Base-by-base conservation (phyloP, 1,140 invertebrate species). In the Pseudomyrmex cubaensis region DNA sequence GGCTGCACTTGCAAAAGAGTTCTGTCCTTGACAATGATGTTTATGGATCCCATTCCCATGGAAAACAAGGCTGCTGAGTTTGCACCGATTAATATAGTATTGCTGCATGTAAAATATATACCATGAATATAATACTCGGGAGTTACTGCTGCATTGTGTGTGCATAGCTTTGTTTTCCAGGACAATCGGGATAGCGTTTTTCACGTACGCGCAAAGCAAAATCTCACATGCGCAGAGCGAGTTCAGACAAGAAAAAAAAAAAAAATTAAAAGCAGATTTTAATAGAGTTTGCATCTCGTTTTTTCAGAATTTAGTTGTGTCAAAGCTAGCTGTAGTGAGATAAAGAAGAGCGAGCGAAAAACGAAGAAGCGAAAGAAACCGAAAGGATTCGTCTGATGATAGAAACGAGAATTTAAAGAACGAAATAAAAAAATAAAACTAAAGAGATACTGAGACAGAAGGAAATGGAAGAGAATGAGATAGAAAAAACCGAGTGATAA, bases 221-320 rank as follows among this genome's bases (percentile, higher is more conserved):
- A 86, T 61, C 63, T 62, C 50, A 86, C 12, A 86, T 54, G 17
- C 85, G 69, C 62, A 78, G 62, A 57, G 61, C 66, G 20, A 86
- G 25, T 63, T 84, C 67, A 84, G 74, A 69, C 35, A 35, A 61
- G 63, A n/a, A 86, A 82, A 84, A 70, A 17, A 74, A 78, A 7
- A 70, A 17, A 74, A 78, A 7, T 35, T 5, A 62, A 67, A 72
- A 78, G 75, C 17, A 52, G 70, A 35, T 35, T 84, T 87, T 74
- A 70, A 87, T 88, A 88, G 35, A 35, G 85, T 86, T 88, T 84
- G 87, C 87, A 83, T 89, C 87, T 89, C 72, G 61, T 89, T 87
- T 86, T 35, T 86, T 57, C 84, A 89, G 72, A 86, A 88, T 86
- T 89, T 89, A 89, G 83, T 90, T 90, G 83, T 85, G 59, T 85